phyloP scores from a whole-genome alignment of 2,888 invertebrate genomes.

The Leptopterna dolabrata region DNA sequence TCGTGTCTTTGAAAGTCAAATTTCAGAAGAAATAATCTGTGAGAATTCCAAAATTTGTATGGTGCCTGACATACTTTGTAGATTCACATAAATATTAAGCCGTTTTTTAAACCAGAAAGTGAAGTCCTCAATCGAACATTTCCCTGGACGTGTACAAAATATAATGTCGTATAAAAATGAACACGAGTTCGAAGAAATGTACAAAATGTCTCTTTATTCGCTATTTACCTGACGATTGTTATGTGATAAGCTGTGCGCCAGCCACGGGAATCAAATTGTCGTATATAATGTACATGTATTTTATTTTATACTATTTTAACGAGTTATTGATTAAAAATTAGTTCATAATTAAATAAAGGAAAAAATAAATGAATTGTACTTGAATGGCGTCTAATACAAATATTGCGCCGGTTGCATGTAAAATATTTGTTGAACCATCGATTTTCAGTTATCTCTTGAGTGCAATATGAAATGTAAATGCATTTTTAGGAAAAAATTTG shows the following conservation, averaged over 20 bases:
- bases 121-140: neutral
- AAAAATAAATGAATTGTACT: too few species aligned
- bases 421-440: too few species aligned
- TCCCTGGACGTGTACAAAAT: neutral
- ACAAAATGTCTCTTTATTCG: neutral
- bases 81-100: too few species aligned
- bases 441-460: too few species aligned
- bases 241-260: neutral
- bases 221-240: neutral
- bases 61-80: too few species aligned
- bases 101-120: too few species aligned
- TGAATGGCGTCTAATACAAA: neutral
- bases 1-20: too few species aligned
- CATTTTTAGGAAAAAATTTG: too few species aligned
- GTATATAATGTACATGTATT: neutral
- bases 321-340: neutral
- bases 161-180: neutral
- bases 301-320: neutral
- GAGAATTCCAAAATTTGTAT: too few species aligned
- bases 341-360: too few species aligned
- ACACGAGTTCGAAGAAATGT: neutral
- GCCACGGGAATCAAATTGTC: neutral
- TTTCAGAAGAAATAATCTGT: too few species aligned
- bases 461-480: too few species aligned
- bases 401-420: neutral